A percentile compares a stretch with the other conserved stretches of the same genome.
phyloP scores from a whole-genome alignment of 2,113 vertebrate genomes.

The Grammomys surdaster region DNA sequence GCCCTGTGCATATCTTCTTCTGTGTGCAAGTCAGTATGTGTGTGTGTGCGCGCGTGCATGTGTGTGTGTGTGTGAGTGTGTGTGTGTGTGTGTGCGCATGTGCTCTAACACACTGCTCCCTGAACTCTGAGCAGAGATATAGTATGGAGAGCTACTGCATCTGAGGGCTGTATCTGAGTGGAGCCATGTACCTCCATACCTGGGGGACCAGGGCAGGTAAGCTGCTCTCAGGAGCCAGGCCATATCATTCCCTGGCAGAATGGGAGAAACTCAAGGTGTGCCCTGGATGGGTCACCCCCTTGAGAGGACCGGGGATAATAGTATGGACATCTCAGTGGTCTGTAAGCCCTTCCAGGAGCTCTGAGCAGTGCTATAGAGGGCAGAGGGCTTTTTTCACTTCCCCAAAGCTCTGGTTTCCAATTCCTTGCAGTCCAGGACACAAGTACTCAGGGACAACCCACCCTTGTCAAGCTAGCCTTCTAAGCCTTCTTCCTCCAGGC shows the following conservation, averaged over 20 bases:
- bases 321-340: background rate
- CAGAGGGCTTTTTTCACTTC: background rate
- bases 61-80: background rate
- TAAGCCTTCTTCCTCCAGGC: background rate
- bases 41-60: background rate
- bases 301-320: too few relatives aligned
- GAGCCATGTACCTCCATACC: background rate
- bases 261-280: background rate
- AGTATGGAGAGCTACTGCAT: background rate
- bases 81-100: background rate
- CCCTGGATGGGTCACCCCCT: background rate
- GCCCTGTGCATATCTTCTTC: accelerated
- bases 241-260: background rate
- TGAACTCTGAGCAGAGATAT: too few relatives aligned
- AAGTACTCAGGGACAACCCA: background rate
- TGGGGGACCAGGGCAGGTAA: background rate
- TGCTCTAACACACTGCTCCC: too few relatives aligned
- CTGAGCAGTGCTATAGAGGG: background rate
- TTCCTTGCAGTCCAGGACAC: background rate
- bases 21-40: background rate
- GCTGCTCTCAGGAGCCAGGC: background rate
- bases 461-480: too few relatives aligned
- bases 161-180: background rate
- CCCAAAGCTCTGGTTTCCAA: background rate
- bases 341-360: background rate